These are phyloP conservation scores for Criorhina ranunculi DNA, from an alignment of 2,888 invertebrate genomes.

Conservation along the genomic window DNA sequence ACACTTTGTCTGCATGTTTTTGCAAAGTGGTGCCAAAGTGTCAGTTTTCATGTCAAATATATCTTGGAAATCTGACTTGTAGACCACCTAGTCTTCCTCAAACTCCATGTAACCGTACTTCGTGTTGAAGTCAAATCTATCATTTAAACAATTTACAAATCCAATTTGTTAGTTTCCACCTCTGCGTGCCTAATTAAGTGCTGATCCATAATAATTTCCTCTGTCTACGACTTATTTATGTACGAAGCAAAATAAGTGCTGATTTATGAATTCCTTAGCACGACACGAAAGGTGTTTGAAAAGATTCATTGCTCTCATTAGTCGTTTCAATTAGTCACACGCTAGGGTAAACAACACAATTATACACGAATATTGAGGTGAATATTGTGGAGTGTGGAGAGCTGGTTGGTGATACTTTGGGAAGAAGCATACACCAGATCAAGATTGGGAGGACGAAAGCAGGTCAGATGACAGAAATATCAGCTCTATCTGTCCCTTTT, in stretches of 20 bases:
- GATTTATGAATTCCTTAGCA: conserved; percentile 12
- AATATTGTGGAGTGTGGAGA: too few relatives aligned
- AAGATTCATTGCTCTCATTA: conserved; percentile 1
- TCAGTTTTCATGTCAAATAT: too few relatives aligned
- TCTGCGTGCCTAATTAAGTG: neutral
- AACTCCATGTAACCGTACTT: neutral
- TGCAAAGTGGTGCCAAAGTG: too few relatives aligned
- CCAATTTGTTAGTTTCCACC: neutral
- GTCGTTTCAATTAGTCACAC: neutral
- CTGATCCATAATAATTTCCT: neutral
- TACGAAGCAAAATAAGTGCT: neutral
- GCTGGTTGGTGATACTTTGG: too few relatives aligned
- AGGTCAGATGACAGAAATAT: too few relatives aligned
- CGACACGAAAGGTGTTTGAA: neutral
- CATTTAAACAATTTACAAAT: neutral
- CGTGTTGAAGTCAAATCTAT: neutral
- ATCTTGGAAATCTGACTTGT: too few relatives aligned
- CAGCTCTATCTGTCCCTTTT: too few relatives aligned
- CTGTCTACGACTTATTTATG: neutral
- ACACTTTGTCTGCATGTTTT: too few relatives aligned
- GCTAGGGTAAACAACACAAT: neutral
- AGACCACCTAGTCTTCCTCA: too few relatives aligned
- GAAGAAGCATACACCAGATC: too few relatives aligned
- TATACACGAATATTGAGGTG: neutral
- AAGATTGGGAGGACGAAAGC: too few relatives aligned